phyloP scores from a whole-genome alignment of 2,888 invertebrate genomes.

The Parnassius smintheus region DNA sequence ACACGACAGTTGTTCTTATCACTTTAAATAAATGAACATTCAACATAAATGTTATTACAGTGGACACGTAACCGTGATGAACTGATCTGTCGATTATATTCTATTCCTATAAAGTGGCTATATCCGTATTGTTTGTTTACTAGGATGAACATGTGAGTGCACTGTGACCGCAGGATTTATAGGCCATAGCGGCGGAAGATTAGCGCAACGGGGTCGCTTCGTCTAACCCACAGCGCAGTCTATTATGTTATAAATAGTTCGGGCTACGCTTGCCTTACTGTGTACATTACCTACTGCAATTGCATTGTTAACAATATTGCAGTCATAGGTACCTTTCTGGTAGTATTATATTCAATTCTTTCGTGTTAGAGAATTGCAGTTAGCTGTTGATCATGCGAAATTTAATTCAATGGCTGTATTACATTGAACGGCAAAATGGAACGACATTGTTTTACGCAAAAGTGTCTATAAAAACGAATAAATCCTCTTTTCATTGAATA shows the following conservation, averaged over 20 bases:
- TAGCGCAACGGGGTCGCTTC: slow-evolving; percentile 61
- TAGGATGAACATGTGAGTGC: slow-evolving; percentile 39
- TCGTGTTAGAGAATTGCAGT: not conserved
- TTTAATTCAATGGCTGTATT: not conserved
- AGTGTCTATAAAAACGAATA: too few species aligned
- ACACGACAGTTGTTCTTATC: too few species aligned
- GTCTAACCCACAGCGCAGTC: slow-evolving; percentile 36
- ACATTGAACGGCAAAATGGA: not conserved
- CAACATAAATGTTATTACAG: slow-evolving; percentile 10
- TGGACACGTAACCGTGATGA: slow-evolving; percentile 9
- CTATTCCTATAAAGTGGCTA: slow-evolving; percentile 26
- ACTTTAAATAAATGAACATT: slow-evolving; percentile 1
- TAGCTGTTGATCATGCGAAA: not conserved
- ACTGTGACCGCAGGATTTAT: slow-evolving; percentile 46
- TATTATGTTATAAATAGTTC: slow-evolving; percentile 20
- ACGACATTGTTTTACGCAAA: too few species aligned
- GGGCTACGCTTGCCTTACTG: slow-evolving; percentile 23
- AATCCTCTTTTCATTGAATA: too few species aligned
- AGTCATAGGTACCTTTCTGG: slow-evolving; percentile 23
- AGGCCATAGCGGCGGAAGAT: slow-evolving; percentile 45
- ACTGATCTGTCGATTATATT: slow-evolving; percentile 21
- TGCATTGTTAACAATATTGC: slow-evolving; percentile 39
- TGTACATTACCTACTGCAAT: slow-evolving; percentile 37
- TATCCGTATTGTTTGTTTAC: slow-evolving; percentile 43
- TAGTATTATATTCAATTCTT: not conserved